Base-by-base conservation (phyloP, 2,797 vertebrate genomes). In the Hypotaenidia philippensis region DNA sequence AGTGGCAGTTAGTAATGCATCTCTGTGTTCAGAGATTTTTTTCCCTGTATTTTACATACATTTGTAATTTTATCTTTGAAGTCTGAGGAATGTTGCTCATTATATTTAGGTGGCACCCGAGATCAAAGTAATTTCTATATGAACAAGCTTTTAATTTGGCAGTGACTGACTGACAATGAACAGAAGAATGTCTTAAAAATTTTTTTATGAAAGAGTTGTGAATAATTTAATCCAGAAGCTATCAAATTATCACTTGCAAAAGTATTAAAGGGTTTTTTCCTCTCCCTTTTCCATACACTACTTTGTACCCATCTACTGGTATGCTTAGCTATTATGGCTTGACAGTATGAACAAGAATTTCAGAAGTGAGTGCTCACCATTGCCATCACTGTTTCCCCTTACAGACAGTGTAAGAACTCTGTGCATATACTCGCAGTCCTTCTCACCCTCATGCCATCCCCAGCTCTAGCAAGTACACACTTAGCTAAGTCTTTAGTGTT, bases 51-150 rank as follows among this genome's bases (percentile, higher is more conserved):
- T 82, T 91, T 83, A 77, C 31, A 64, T 26, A 34, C 8, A 63
- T 82, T 71, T 93, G 49, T 83, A 59, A 57, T 91, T 89, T 78
- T 95, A 71, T 45, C 66, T 91, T 89, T 90, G 66, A 90, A 88
- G 70, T 57, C 45, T 80, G 31, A 55, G 40, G 17, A 94, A 77
- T 44, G 41, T 79, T 89, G 50, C 60, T 93, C 31, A 19, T 77
- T 88, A 49, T 59, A 65, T 57, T 88, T 82, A 41, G 15, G 23
- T 93, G 71, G 27, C 53, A 68, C 23, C 31, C 76, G 34, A 91
- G 45, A 92, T 84, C 87, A 86, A 86, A 95, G 40, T 49, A 82
- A 44, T 55, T 83, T 76, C 27, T 90, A 20, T 64, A 80, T 57
- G 80, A 90, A 36, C 47, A 91, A 74, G 25, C 57, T 95, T 95